phyloP scores from a whole-genome alignment of 2,113 vertebrate species.

The Gobiocypris rarus region DNA sequence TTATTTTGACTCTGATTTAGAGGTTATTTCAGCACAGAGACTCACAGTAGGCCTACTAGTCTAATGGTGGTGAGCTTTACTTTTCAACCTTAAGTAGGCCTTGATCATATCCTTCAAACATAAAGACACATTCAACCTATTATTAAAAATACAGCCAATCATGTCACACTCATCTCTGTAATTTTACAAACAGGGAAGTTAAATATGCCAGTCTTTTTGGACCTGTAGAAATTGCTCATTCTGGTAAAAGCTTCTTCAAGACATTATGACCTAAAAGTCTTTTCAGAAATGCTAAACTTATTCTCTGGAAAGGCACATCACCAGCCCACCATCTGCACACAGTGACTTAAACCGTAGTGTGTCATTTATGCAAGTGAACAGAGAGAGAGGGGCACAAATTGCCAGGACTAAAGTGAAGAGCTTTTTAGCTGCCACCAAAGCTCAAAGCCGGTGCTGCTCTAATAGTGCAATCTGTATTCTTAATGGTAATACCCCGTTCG shows the following conservation, averaged over 20 bases:
- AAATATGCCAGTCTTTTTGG: slow-evolving; percentile 30
- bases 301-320: slow-evolving; percentile 58
- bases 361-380: slow-evolving; percentile 72
- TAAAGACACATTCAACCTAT: slow-evolving; percentile 29
- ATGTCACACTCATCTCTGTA: slow-evolving; percentile 21
- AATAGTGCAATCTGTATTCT: slow-evolving; percentile 81
- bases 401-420: slow-evolving; percentile 69
- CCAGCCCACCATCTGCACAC: slow-evolving; percentile 59
- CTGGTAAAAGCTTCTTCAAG: slow-evolving; percentile 45
- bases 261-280: slow-evolving; percentile 36
- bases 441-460: slow-evolving; percentile 71
- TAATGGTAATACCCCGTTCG: slow-evolving; percentile 76
- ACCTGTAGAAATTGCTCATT: slow-evolving; percentile 48
- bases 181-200: slow-evolving; percentile 34
- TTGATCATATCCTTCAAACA: slow-evolving; percentile 31
- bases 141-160: slow-evolving; percentile 37
- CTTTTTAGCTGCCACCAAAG: slow-evolving; percentile 69
- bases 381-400: slow-evolving; percentile 68
- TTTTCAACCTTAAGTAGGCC: slow-evolving; percentile 13
- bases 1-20: slow-evolving; percentile 63
- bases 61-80: slow-evolving; percentile 30
- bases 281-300: slow-evolving; percentile 47
- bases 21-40: slow-evolving; percentile 53
- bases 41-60: slow-evolving; percentile 33
- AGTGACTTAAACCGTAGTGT: slow-evolving; percentile 66